These are phyloP conservation scores for Hypsibius dujardini DNA, from an alignment of 1,140 invertebrate genomes.

Conservation along the genomic window DNA sequence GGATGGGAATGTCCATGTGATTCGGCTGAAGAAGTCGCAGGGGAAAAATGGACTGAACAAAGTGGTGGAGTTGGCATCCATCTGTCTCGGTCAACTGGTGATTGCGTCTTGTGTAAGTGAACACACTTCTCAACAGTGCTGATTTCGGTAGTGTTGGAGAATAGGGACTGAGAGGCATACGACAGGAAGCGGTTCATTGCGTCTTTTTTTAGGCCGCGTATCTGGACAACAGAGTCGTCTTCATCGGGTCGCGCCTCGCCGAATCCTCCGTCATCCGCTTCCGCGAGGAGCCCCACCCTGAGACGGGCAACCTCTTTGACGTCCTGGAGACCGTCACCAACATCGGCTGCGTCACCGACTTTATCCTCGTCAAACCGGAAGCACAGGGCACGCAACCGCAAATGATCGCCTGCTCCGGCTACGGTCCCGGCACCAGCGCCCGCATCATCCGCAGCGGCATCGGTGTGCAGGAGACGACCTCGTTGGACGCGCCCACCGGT, in stretches of 20 bases:
- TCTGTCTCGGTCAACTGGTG: neutral
- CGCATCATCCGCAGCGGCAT: constrained; percentile 93
- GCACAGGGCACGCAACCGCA: constrained; percentile 49
- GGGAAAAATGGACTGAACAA: neutral
- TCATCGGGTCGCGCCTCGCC: constrained; percentile 82
- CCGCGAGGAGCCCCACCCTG: neutral
- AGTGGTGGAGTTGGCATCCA: neutral
- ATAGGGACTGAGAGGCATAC: no score
- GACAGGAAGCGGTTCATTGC: no score
- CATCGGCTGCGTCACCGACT: constrained; percentile 88
- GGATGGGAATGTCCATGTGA: neutral
- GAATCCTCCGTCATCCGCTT: constrained; percentile 45
- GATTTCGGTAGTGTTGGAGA: no score
- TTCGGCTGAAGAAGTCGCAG: neutral
- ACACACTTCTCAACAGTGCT: no score
- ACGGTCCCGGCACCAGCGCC: constrained; percentile 24
- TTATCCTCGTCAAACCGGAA: constrained; percentile 90
- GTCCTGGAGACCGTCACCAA: constrained; percentile 92
- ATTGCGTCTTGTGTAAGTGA: neutral
- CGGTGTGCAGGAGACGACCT: constrained; percentile 90
- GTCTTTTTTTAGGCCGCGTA: constrained; percentile 45
- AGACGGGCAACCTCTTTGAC: constrained; percentile 38
- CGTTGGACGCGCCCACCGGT: constrained; percentile 60
- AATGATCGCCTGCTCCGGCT: constrained; percentile 86
- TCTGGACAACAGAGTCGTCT: constrained; percentile 92